These are phyloP conservation scores for Acrobeloides nanus DNA, from an alignment of 2,888 invertebrate genomes.

Conservation along the genomic window DNA sequence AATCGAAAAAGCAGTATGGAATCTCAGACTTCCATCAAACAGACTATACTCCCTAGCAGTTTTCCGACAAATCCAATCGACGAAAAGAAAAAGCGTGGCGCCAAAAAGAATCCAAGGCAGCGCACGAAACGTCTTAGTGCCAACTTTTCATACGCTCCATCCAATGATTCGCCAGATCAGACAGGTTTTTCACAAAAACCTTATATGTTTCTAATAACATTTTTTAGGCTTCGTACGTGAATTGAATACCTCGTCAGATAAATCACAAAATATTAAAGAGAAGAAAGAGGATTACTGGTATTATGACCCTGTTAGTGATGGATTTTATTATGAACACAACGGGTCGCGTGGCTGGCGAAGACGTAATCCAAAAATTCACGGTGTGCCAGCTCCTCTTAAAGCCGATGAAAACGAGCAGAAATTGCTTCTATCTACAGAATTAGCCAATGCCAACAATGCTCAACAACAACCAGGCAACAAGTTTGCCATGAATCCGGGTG, in stretches of 20 bases:
- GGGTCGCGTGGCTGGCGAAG: constrained; percentile 40
- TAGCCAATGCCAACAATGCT: background rate
- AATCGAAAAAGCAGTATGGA: constrained; percentile 15
- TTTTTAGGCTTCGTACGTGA: constrained; percentile 1
- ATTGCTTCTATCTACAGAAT: background rate
- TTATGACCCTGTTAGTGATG: constrained; percentile 48
- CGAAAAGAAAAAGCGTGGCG: constrained; percentile 6
- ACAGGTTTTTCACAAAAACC: too few relatives aligned
- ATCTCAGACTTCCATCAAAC: constrained; percentile 14
- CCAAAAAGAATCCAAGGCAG: constrained; percentile 4
- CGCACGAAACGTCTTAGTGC: constrained; percentile 3
- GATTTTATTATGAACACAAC: constrained; percentile 52
- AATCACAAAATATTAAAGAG: constrained; percentile 19
- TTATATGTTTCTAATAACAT: background rate
- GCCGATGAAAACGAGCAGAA: background rate
- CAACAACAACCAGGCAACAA: background rate
- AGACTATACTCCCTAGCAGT: background rate
- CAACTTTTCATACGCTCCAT: too few relatives aligned
- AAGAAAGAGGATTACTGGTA: constrained; percentile 30
- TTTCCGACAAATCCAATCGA: background rate
- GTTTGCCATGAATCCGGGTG: too few relatives aligned
- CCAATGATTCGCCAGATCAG: too few relatives aligned
- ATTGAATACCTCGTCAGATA: too few relatives aligned
- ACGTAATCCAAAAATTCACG: constrained; percentile 28
- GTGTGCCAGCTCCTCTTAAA: constrained; percentile 6